Evolutionary conservation across 2,113 vertebrate genomes (phyloP).

Genomic region (Fregetta grallaria): DNA sequence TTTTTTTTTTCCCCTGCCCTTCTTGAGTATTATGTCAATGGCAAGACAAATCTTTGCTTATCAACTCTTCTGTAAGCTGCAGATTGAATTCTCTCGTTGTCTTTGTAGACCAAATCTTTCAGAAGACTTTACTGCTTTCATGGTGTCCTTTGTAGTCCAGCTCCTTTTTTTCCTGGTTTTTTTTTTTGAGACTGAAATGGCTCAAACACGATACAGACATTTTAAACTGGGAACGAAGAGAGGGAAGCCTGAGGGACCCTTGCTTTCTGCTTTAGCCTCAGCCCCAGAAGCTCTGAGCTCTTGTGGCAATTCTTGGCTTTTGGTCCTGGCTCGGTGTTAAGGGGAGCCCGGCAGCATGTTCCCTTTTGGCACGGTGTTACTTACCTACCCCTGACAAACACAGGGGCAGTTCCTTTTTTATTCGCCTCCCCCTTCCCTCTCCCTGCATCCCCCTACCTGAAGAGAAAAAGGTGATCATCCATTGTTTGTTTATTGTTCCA

Average conservation of each 20-base stretch:
- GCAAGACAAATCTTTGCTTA: slow-evolving; percentile 13
- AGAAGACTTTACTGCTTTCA: slow-evolving; percentile 37
- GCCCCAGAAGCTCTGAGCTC: not conserved
- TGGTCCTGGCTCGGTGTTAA: not conserved
- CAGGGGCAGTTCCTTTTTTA: not conserved
- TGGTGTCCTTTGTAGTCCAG: slow-evolving; percentile 34
- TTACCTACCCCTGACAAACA: not conserved
- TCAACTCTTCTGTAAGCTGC: slow-evolving; percentile 7
- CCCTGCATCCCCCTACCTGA: not conserved
- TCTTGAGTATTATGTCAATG: not conserved
- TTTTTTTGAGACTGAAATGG: not conserved
- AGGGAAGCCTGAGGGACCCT: not conserved
- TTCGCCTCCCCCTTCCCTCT: not conserved
- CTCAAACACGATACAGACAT: not conserved
- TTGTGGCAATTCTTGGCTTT: not conserved
- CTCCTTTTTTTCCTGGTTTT: not conserved
- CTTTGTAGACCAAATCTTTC: slow-evolving; percentile 44
- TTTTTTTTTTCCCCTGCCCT: not conserved
- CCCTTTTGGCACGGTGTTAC: not conserved
- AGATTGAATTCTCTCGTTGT: slow-evolving; percentile 14
- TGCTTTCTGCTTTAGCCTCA: not conserved
- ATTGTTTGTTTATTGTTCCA: not conserved
- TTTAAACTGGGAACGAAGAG: not conserved
- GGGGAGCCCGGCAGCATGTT: not conserved
- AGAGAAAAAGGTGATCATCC: not conserved